phyloP scores from a whole-genome alignment of 2,888 invertebrate species.

The Caenorhabditis sp. region DNA sequence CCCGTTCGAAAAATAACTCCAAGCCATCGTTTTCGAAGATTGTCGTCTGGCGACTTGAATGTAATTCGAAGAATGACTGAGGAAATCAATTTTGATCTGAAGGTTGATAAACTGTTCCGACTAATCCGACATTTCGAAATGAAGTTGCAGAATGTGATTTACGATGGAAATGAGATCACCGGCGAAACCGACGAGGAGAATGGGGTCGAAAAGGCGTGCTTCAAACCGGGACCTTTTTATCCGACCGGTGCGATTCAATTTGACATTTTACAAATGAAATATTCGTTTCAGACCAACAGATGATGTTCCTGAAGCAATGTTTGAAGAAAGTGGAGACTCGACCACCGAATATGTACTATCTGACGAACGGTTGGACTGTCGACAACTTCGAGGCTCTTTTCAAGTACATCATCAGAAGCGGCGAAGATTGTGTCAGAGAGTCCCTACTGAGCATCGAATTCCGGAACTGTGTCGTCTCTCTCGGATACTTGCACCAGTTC shows the following conservation, averaged over 20 bases:
- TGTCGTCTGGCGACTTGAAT: conserved; percentile 51
- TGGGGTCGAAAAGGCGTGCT: conserved; percentile 36
- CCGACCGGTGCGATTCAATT: conserved; percentile 7
- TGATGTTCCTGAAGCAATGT: conserved; percentile 52
- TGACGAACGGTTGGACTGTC: conserved; percentile 46
- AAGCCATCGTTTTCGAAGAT: conserved; percentile 28
- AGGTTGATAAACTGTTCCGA: not conserved
- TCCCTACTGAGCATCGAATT: conserved; percentile 44
- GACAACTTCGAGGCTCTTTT: conserved; percentile 49
- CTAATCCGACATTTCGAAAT: not conserved
- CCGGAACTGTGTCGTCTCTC: conserved; percentile 17
- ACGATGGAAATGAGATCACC: conserved; percentile 49
- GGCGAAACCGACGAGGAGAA: conserved; percentile 34
- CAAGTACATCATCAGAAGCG: conserved; percentile 38
- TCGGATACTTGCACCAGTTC: conserved; percentile 25
- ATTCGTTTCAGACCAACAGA: conserved; percentile 35
- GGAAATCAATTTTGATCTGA: conserved; percentile 42
- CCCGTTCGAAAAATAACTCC: conserved; percentile 11
- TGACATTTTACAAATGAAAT: not conserved
- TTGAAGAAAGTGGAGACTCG: conserved; percentile 42
- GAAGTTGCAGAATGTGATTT: conserved; percentile 45
- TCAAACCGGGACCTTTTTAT: conserved; percentile 42
- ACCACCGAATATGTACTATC: conserved; percentile 50
- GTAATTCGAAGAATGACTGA: conserved; percentile 52
- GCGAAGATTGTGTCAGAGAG: conserved; percentile 13